A percentile compares a stretch with the other conserved stretches of the same genome.
These are phyloP conservation scores for Myiopsitta monachus DNA, from an alignment of 2,113 vertebrate genomes.

Conservation along the genomic window DNA sequence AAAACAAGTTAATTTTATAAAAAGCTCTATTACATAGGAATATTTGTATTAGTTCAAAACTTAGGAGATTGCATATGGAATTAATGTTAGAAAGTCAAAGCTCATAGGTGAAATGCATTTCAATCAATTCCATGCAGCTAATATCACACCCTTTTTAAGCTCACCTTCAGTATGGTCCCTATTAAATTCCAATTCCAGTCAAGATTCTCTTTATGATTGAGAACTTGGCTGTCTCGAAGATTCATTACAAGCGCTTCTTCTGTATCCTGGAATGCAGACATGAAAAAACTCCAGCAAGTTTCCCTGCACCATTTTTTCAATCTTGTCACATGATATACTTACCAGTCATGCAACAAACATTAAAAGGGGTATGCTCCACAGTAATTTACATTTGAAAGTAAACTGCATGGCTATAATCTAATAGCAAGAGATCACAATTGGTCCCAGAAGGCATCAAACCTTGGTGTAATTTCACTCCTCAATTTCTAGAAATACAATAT, in stretches of 20 bases:
- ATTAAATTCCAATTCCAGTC: constrained; percentile 99
- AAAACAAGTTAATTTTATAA: background rate
- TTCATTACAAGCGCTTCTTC: constrained; percentile 94
- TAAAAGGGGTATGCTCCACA: background rate
- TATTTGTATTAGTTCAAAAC: background rate
- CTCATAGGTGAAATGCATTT: background rate
- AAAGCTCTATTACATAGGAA: accelerated
- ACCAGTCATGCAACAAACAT: background rate
- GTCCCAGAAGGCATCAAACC: background rate
- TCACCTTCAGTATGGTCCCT: constrained; percentile 95
- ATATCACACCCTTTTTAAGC: background rate
- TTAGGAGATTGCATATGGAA: background rate
- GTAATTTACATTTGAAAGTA: background rate
- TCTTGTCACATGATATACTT: background rate
- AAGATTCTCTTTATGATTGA: constrained; percentile 96
- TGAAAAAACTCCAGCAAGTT: background rate
- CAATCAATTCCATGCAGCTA: background rate
- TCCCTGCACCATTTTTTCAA: background rate
- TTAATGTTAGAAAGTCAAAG: background rate
- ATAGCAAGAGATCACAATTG: background rate
- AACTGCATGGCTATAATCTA: background rate
- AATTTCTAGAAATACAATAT: background rate
- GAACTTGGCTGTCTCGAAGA: constrained; percentile 93
- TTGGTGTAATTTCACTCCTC: background rate
- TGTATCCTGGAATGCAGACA: constrained; percentile 82